phyloP scores from a whole-genome alignment of 2,888 invertebrate species.

The Campoletis raptor region DNA sequence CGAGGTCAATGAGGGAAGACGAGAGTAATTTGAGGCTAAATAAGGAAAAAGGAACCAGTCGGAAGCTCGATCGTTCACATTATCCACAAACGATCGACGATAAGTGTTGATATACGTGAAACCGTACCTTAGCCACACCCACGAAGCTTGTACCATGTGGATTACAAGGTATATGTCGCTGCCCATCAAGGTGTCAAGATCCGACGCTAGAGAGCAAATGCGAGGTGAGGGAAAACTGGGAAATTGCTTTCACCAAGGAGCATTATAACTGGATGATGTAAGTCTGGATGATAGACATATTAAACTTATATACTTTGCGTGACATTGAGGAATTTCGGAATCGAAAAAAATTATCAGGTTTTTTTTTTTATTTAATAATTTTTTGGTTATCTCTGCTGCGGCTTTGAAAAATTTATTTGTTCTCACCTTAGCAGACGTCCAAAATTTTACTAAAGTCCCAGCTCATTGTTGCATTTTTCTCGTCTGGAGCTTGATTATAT shows the following conservation, averaged over 20 bases:
- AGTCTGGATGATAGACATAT: not conserved
- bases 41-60: constrained; percentile 15
- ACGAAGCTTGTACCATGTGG: not conserved
- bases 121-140: constrained; percentile 3
- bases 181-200: constrained; percentile 6
- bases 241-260: constrained; percentile 40
- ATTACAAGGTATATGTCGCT: not conserved
- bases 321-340: not conserved
- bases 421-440: not conserved
- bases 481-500: too few species aligned
- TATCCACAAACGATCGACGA: constrained; percentile 55
- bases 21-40: not conserved
- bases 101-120: constrained; percentile 43
- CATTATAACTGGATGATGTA: constrained; percentile 3
- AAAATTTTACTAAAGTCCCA: too few species aligned
- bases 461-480: too few species aligned
- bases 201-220: not conserved
- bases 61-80: constrained; percentile 38
- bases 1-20: not conserved
- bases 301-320: not conserved
- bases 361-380: not conserved
- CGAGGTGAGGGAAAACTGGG: constrained; percentile 13
- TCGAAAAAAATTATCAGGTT: not conserved
- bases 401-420: not conserved
- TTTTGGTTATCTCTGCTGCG: not conserved